phyloP scores from a whole-genome alignment of 2,888 invertebrate genomes.

The Baccha elongata region DNA sequence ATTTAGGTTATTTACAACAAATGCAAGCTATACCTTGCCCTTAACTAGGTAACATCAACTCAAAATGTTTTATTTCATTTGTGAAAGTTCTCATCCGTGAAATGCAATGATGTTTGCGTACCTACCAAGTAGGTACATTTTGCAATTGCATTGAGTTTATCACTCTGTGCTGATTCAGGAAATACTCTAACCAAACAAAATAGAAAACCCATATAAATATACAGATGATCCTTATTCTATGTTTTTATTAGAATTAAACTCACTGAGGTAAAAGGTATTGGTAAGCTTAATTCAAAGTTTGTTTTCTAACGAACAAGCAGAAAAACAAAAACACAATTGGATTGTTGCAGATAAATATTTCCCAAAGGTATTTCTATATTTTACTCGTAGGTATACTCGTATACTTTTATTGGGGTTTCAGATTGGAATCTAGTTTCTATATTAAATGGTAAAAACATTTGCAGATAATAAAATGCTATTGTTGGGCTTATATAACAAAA shows the following conservation, averaged over 20 bases:
- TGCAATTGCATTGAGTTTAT: neutral
- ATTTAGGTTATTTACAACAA: conserved; percentile 45
- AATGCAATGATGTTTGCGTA: conserved; percentile 45
- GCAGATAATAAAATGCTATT: conserved; percentile 49
- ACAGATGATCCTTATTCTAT: neutral
- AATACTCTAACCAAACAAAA: conserved; percentile 2
- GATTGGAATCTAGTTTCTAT: conserved; percentile 24
- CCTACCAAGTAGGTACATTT: neutral
- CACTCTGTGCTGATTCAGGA: conserved; percentile 17
- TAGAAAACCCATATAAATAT: neutral
- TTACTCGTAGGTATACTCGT: conserved; percentile 20
- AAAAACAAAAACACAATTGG: conserved; percentile 12
- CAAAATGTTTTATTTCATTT: conserved; percentile 2
- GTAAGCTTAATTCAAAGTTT: conserved; percentile 31
- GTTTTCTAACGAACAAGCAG: conserved; percentile 24
- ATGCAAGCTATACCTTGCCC: neutral
- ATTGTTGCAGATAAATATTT: conserved; percentile 25
- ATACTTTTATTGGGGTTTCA: conserved; percentile 35
- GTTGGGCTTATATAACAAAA: conserved; percentile 14
- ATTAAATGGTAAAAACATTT: conserved; percentile 19
- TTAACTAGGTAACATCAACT: conserved; percentile 11
- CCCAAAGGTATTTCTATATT: conserved; percentile 31
- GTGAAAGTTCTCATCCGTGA: conserved; percentile 33
- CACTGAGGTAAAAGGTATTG: conserved; percentile 21
- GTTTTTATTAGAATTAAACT: neutral